These are phyloP conservation scores for Adineta ricciae DNA, from an alignment of 2,888 invertebrate species.

Conservation along the genomic window DNA sequence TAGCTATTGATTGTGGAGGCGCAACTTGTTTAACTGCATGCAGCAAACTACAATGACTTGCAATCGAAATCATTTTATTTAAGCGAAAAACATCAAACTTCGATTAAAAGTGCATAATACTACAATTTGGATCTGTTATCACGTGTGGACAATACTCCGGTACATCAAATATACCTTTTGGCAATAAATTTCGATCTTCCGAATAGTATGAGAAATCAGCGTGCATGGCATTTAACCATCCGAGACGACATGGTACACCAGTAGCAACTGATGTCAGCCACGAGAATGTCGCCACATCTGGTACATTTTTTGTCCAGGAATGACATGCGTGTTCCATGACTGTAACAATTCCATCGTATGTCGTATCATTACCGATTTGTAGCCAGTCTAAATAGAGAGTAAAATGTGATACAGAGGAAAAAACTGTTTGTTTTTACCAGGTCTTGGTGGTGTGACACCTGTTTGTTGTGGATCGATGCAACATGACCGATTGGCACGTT, in stretches of 20 bases:
- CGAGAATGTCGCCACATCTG: neutral
- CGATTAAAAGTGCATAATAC: neutral
- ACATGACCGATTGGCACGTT: neutral
- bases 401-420: neutral
- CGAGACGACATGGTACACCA: neutral
- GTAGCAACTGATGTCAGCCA: neutral
- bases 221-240: neutral
- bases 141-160: neutral
- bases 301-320: neutral
- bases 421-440: neutral
- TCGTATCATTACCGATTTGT: neutral
- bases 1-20: too few relatives aligned
- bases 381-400: neutral
- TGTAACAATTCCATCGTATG: neutral
- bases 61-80: too few relatives aligned
- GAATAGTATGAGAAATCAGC: neutral
- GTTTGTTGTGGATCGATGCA: neutral
- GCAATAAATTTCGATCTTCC: neutral
- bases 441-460: constrained; percentile 6
- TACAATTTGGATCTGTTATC: constrained; percentile 6
- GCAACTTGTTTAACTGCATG: too few relatives aligned
- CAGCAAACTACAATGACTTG: too few relatives aligned
- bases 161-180: neutral
- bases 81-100: too few relatives aligned
- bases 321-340: neutral